phyloP scores from a whole-genome alignment of 2,888 invertebrate genomes.

The Heliconius ethilla region DNA sequence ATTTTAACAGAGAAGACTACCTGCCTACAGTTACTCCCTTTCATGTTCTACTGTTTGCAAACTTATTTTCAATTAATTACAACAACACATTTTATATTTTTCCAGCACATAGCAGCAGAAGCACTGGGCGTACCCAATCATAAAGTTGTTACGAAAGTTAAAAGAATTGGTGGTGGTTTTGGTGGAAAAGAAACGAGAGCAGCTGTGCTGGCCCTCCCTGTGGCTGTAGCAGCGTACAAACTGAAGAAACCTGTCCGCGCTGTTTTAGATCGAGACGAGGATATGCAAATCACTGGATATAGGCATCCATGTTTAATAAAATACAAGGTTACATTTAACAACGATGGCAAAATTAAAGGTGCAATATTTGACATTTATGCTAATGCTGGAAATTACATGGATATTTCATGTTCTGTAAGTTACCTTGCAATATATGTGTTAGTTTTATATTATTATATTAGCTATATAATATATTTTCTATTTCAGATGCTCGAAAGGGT shows the following conservation, averaged over 20 bases:
- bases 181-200: slow-evolving; percentile 92
- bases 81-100: not conserved
- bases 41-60: not conserved
- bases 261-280: slow-evolving; percentile 92
- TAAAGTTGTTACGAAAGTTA: slow-evolving; percentile 86
- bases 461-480: slow-evolving; percentile 4
- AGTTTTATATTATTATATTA: not conserved
- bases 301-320: slow-evolving; percentile 90
- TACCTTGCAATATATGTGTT: slow-evolving; percentile 8
- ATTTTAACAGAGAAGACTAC: too few species aligned
- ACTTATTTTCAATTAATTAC: not conserved
- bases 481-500: slow-evolving; percentile 90
- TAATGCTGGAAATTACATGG: slow-evolving; percentile 88
- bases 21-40: not conserved
- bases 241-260: slow-evolving; percentile 87
- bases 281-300: slow-evolving; percentile 90
- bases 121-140: slow-evolving; percentile 85
- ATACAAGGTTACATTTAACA: slow-evolving; percentile 88
- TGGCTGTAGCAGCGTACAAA: slow-evolving; percentile 88
- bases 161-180: slow-evolving; percentile 93
- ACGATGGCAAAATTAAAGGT: slow-evolving; percentile 85
- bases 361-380: slow-evolving; percentile 84
- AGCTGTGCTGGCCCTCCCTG: slow-evolving; percentile 83
- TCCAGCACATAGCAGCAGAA: slow-evolving; percentile 83
- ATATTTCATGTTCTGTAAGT: slow-evolving; percentile 85